Evolutionary conservation across 2,797 vertebrate species (phyloP), one percentile per base, ranked within the genome.

Genomic region (Heliangelus exortis): DNA sequence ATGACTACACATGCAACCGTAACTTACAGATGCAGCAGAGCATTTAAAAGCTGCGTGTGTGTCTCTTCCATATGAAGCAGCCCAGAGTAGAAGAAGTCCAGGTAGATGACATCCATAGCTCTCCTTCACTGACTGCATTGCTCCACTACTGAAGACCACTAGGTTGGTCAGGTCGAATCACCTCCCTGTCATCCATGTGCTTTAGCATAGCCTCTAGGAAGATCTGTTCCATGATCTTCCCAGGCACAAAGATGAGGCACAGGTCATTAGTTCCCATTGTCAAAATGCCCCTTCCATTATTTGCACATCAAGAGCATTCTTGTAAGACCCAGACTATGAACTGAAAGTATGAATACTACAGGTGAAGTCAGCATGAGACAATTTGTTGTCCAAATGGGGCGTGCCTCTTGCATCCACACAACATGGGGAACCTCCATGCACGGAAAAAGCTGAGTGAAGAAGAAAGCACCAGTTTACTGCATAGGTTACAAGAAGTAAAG

Each of bases 261-360:
- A 41, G 39, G 39, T 41, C 39, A 41, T 13, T 41, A 41, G 39
- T 41, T 41, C 39, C 41, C 39, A 41, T 14, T 14, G 13, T 41
- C 39, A 41, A 67, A 71, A 2, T 17, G 5, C 4, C 89, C 1
- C 16, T 82, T 28, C 20, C 26, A 45, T 47, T 48, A 66, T 4
- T 15, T 41, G 26, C n/a, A 10, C 34, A 71, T 59, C n/a, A 63
- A 63, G 25, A 36, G 1, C 41, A 19, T 58, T 83, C 33, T 17
- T 1, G 0, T 18, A 16, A 72, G 8, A 77, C 19, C 21, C 36
- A 79, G 67, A 48, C 26, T 80, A 4, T 1, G 3, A n/a, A 21
- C 4, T n/a, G 29, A 10, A 66, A 67, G 4, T 45, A 9, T 6
- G 6, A 77, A 36, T 36, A 19, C 6, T 61, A 3, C 13, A 20